Evolutionary conservation across 2,113 vertebrate genomes (phyloP), one percentile per base, ranked within the genome.

Genomic region (Phycodurus eques): DNA sequence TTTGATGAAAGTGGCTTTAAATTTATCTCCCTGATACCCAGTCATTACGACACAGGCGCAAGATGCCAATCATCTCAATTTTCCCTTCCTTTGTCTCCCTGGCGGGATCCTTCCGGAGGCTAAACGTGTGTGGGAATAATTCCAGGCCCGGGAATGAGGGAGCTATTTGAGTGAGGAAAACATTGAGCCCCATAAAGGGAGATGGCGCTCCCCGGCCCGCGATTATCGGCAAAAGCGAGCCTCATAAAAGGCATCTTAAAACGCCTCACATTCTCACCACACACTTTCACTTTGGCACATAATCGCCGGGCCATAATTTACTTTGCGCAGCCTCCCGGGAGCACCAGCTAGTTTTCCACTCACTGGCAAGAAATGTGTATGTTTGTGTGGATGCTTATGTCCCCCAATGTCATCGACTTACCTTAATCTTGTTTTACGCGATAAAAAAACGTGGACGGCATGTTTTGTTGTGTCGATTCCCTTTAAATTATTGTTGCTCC

Each of bases 401-500:
- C 22, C 51, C 27, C 49, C 49, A 12, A 83, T 87, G 81, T 68
- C 70, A 83, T 72, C 47, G 69, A 82, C 78, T 84, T 76, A 84
- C 82, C 83, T 79, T 74, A 78, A 84, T 79, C 80, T 83, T 35
- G 78, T 86, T 83, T 74, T 76, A 70, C 67, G 78, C 73, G 27
- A 77, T 84, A 74, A 65, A 78, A 53, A 88, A 65, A n/a, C 0
- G 84, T 81, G 79, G 62, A 85, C 80, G 27, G 54, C 47, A 12
- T 78, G 80, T 82, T 85, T 79, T 85, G 78, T 80, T 82, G 78
- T 75, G 74, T 78, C 80, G 2, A 19, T 70, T 80, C 63, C 80
- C 63, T 72, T 85, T 83, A 86, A 83, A 90, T 89, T 85, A 89
- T 88, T 73, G 83, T 88, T 89, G 84, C 88, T 88, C 74, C 79